phyloP scores from a whole-genome alignment of 2,113 vertebrate genomes.

The Cephalopterus ornatus region DNA sequence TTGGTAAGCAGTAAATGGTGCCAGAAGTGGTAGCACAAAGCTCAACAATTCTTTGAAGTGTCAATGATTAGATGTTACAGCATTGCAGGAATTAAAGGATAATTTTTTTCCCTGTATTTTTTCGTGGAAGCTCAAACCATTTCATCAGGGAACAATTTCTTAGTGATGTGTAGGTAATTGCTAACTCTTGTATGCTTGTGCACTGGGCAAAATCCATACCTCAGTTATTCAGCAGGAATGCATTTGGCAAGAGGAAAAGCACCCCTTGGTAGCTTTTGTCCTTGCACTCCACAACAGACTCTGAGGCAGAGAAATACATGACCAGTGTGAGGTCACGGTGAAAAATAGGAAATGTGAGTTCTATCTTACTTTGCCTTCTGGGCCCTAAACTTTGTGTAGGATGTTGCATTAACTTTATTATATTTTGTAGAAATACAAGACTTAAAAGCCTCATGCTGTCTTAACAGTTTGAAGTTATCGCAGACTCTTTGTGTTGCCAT shows the following conservation, averaged over 20 bases:
- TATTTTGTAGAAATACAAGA: not conserved
- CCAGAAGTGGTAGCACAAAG: not conserved
- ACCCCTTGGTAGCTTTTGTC: not conserved
- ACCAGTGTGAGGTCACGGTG: not conserved
- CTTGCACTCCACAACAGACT: not conserved
- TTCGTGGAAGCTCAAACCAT: not conserved
- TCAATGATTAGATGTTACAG: not conserved
- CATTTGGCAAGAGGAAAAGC: not conserved
- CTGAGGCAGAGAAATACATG: not conserved
- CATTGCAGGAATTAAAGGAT: not conserved
- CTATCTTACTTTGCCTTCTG: not conserved
- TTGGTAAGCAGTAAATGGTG: not conserved
- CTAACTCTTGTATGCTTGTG: not conserved
- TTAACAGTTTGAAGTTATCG: not conserved
- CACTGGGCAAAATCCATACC: not conserved
- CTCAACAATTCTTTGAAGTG: not conserved
- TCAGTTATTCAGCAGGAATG: not conserved
- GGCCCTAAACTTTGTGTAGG: not conserved
- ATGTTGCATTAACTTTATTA: not conserved
- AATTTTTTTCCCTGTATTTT: fast-evolving
- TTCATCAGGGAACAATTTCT: not conserved
- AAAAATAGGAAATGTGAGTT: not conserved
- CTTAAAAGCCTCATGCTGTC: not conserved
- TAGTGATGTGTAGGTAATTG: not conserved
- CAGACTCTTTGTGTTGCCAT: constrained; percentile 1